Conservation (phyloP, 2,113 vertebrate species). For the Rhinoderma darwinii region DNA sequence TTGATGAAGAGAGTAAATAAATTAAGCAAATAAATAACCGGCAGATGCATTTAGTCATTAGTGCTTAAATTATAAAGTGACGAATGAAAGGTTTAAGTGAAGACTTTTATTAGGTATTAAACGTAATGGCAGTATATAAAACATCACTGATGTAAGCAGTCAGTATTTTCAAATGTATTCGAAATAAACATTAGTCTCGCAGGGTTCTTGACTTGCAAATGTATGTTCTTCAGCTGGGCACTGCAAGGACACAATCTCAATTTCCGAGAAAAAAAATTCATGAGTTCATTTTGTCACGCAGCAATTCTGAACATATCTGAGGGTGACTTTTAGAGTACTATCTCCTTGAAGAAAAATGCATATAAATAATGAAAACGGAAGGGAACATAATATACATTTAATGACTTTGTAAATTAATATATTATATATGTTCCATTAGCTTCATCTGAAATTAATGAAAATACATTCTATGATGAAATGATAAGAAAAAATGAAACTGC, state of each 20-base stretch:
- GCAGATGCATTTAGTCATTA: constrained; percentile 37
- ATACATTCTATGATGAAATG: not conserved
- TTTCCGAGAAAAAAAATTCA: constrained; percentile 36
- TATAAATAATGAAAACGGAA: not conserved
- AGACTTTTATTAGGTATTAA: constrained; percentile 30
- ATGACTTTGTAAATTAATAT: not conserved
- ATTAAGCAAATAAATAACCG: constrained; percentile 6
- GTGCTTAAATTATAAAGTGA: constrained; percentile 14
- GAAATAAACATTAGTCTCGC: constrained; percentile 36
- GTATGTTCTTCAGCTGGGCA: constrained; percentile 2
- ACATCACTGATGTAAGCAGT: constrained; percentile 23
- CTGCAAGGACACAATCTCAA: constrained; percentile 27
- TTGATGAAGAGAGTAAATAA: constrained; percentile 1
- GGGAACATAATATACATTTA: not conserved
- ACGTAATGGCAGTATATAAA: not conserved
- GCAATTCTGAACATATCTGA: constrained; percentile 22
- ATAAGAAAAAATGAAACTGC: not conserved
- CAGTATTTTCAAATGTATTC: constrained; percentile 15
- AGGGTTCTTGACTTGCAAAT: constrained; percentile 51
- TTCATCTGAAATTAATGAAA: not conserved
- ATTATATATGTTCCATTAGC: not conserved
- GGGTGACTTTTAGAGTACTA: constrained; percentile 1
- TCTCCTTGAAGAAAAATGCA: constrained; percentile 28
- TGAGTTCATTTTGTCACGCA: constrained; percentile 28
- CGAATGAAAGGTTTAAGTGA: constrained; percentile 14